These are phyloP conservation scores for Diprion similis DNA, from an alignment of 1,140 invertebrate species.

Conservation along the genomic window DNA sequence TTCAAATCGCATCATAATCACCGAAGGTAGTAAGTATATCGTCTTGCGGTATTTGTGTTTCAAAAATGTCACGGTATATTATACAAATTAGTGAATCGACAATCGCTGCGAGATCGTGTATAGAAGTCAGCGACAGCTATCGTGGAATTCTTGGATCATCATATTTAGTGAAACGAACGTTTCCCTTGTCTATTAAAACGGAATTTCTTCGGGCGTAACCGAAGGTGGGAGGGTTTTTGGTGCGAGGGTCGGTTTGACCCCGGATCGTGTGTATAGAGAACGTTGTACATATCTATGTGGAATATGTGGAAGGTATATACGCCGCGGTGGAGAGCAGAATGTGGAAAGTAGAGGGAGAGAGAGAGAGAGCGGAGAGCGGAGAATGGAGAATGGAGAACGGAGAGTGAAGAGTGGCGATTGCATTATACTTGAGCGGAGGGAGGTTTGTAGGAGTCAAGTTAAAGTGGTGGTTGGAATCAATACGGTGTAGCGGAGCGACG, in stretches of 20 bases:
- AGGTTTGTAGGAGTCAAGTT: not conserved
- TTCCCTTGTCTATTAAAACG: not conserved
- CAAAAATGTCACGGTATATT: no score
- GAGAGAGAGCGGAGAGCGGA: not conserved
- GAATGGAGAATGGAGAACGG: not conserved
- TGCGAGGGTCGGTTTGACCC: no score
- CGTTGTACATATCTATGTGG: no score
- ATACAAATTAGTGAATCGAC: no score
- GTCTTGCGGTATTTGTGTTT: no score
- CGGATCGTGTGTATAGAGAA: no score
- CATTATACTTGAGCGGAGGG: not conserved
- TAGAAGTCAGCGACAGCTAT: not conserved
- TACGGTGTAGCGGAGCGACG: conserved; percentile 3
- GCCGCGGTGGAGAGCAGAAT: not conserved
- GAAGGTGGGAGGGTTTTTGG: no score
- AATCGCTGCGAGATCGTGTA: no score
- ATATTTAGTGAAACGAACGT: not conserved
- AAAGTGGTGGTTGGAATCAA: conserved; percentile 7
- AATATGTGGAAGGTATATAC: no score
- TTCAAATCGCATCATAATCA: no score
- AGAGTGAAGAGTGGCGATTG: not conserved
- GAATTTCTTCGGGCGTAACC: not conserved
- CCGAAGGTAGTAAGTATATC: no score
- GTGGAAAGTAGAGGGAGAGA: not conserved
- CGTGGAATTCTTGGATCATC: not conserved